A percentile compares a stretch with the other conserved stretches of the same genome.
phyloP scores from a whole-genome alignment of 2,888 invertebrate genomes.

The Ctena decussata region DNA sequence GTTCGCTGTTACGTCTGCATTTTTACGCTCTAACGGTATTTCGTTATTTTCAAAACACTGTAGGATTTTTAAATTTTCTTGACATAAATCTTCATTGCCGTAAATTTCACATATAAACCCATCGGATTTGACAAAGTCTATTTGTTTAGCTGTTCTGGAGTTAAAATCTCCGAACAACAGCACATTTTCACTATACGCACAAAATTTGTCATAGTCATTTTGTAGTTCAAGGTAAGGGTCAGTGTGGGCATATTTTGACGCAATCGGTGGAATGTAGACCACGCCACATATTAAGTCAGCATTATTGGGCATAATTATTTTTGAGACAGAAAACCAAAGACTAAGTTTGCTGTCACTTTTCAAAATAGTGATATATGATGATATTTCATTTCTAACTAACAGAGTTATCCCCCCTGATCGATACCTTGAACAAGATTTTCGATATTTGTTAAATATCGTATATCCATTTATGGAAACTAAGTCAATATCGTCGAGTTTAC shows the following conservation, averaged over 20 bases:
- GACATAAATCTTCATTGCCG: background rate
- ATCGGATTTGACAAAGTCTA: too few relatives aligned
- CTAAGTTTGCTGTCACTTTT: slow-evolving; percentile 1
- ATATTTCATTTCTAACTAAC: background rate
- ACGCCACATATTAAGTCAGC: background rate
- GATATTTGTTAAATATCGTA: background rate
- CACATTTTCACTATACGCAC: background rate
- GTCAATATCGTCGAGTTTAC: slow-evolving; percentile 3
- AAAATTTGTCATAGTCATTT: background rate
- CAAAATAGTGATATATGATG: background rate
- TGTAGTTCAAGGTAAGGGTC: slow-evolving; percentile 20
- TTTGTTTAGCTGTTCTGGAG: too few relatives aligned
- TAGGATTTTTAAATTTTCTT: background rate
- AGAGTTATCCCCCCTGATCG: slow-evolving; percentile 10
- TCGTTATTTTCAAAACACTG: background rate
- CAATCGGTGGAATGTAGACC: slow-evolving; percentile 3
- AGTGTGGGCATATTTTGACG: background rate
- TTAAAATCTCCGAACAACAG: slow-evolving; percentile 14
- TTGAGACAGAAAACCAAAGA: background rate
- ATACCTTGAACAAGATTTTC: background rate
- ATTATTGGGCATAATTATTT: background rate
- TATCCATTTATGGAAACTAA: background rate
- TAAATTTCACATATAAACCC: background rate
- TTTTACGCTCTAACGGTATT: background rate
- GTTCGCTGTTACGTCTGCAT: background rate